Conservation (phyloP, 2,797 vertebrate genomes). For the Gorsachius magnificus region DNA sequence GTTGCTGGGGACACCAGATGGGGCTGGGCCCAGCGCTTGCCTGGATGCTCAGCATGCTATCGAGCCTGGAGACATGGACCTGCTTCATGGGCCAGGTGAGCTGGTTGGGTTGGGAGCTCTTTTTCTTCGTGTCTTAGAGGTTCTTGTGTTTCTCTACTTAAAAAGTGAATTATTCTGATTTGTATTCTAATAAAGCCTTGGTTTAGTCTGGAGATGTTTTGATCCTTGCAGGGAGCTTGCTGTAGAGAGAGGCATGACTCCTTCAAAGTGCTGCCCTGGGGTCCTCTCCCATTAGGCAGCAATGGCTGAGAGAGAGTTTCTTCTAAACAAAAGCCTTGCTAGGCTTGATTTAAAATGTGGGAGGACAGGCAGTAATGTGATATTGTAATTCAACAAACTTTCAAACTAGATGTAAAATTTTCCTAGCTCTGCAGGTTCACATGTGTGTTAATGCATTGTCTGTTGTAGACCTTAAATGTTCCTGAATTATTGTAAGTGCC, state of each 20-base stretch:
- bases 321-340: not conserved
- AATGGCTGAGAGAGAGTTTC: not conserved
- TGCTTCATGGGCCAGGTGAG: not conserved
- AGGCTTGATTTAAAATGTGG: not conserved
- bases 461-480: not conserved
- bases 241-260: not conserved
- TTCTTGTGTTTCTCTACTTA: not conserved
- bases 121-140: not conserved
- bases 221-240: not conserved
- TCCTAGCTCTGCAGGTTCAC: not conserved
- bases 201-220: not conserved
- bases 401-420: not conserved
- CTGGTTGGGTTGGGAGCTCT: accelerated
- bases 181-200: not conserved
- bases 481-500: not conserved
- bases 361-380: not conserved
- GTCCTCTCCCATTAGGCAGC: not conserved
- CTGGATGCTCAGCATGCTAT: accelerated
- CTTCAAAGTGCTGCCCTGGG: not conserved
- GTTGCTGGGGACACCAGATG: accelerated
- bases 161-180: not conserved
- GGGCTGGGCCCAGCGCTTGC: accelerated
- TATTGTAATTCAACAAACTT: not conserved
- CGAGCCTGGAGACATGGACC: accelerated
- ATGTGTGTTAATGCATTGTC: not conserved